Conservation (phyloP, 2,113 vertebrate species). For the Tylochromis polylepis region DNA sequence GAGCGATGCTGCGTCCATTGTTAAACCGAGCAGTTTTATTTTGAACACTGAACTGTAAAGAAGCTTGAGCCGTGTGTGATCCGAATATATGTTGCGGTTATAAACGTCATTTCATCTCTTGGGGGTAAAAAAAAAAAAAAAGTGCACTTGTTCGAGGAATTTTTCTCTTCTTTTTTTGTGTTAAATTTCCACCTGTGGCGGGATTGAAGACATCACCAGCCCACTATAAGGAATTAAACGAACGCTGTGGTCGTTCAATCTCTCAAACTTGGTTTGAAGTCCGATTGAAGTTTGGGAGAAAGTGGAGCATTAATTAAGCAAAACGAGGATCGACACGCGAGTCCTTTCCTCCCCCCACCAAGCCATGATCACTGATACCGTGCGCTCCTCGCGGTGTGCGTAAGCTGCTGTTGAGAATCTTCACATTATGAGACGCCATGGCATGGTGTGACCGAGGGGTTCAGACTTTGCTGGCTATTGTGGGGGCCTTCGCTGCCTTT, state of each 20-base stretch:
- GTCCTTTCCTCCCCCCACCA: neutral
- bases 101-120: neutral
- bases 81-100: neutral
- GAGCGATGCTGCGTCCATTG: constrained; percentile 18
- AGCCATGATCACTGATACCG: neutral
- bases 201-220: neutral
- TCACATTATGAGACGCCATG: constrained; percentile 72
- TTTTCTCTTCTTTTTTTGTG: neutral
- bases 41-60: neutral
- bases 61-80: neutral
- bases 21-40: constrained; percentile 19
- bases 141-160: neutral
- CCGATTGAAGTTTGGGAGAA: constrained; percentile 1
- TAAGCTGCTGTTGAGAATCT: constrained; percentile 25
- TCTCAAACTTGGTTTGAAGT: neutral
- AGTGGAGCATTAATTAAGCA: neutral
- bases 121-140: neutral
- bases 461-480: constrained; percentile 87
- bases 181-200: constrained; percentile 31
- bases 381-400: constrained; percentile 22
- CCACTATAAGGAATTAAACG: neutral
- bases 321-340: neutral
- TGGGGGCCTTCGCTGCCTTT: constrained; percentile 90
- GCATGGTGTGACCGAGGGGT: constrained; percentile 92
- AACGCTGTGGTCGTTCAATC: neutral